Evolutionary conservation across 1,140 invertebrate genomes (phyloP).

Genomic region (Drosophila sp.): DNA sequence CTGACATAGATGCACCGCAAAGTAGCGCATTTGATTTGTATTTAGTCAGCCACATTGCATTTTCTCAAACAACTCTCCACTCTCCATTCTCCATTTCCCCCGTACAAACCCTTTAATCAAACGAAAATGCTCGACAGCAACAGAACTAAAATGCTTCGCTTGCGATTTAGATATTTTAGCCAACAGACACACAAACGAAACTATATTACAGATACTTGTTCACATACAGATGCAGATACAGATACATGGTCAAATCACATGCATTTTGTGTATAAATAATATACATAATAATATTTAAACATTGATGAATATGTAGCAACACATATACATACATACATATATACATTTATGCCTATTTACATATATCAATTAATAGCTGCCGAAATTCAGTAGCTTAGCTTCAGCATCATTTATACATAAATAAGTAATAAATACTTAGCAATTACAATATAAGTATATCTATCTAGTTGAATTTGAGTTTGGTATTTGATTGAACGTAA

Average conservation of each 20-base stretch:
- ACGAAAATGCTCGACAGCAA: background rate
- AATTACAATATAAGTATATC: constrained; percentile 41
- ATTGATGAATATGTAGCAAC: too few relatives aligned
- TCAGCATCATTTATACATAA: constrained; percentile 13
- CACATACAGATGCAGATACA: constrained; percentile 20
- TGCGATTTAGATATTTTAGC: constrained; percentile 31
- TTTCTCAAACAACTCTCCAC: constrained; percentile 4
- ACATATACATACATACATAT: background rate
- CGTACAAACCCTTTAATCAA: background rate
- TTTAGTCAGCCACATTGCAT: constrained; percentile 12
- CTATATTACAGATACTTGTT: background rate
- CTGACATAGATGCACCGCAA: constrained; percentile 13
- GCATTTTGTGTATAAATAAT: constrained; percentile 65
- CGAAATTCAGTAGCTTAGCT: constrained; percentile 4
- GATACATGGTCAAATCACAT: constrained; percentile 34
- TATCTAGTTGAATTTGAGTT: constrained; percentile 40
- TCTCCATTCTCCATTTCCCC: background rate
- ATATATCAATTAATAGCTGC: constrained; percentile 10
- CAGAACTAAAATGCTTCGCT: constrained; percentile 6
- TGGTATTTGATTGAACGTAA: constrained; percentile 64
- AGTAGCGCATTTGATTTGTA: constrained; percentile 13
- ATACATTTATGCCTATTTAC: background rate
- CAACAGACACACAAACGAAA: constrained; percentile 21
- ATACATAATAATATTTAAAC: constrained; percentile 15
- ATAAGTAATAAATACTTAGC: constrained; percentile 27